Base-by-base conservation (phyloP, 2,113 vertebrate genomes). In the Melanotaenia duboulayi region DNA sequence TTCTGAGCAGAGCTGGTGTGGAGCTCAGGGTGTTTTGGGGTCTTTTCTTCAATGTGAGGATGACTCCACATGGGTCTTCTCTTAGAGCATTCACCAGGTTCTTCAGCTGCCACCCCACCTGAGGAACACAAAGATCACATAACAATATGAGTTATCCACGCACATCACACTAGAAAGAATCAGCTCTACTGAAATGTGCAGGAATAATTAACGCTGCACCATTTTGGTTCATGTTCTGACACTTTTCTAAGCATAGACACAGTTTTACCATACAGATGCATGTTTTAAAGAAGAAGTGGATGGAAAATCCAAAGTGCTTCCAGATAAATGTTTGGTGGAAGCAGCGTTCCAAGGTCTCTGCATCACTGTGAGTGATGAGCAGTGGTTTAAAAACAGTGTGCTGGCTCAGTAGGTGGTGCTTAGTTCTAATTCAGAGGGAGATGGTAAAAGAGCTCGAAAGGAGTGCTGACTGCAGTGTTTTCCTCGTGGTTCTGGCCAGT, bases 101-200 rank as follows among this genome's bases (percentile, higher is more conserved):
- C 92, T 96, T 97, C 91, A 97, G 88, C 89, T 97, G 95, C 96
- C 96, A 97, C 83, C 96, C 96, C 85, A 97, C 95, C 95, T 96
- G 77, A 67, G 56, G 82, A 87, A 59, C 86, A 90, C 84, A 91
- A 88, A 90, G 50, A 87, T 61, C 20, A 50, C 75, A 65, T 57
- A n/a, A n/a, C n/a, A n/a, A n/a, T n/a, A n/a, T n/a, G n/a, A n/a
- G n/a, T n/a, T n/a, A n/a, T n/a, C 32, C 32, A 35, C 8, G 8
- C 1, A 28, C 40, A 66, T 35, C 46, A 49, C 17, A 58, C 49
- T 20, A 51, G 39, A 42, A 42, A 13, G 39, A 42, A 13, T 42
- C 14, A 17, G 42, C 42, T 44, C 42, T 16, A 3, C 11, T 4
- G 16, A 44, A 35, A 35, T 35, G 32, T 7, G 7, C 16, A 16